Conservation (phyloP, 2,113 vertebrate genomes). For the Serilophus lunatus region DNA sequence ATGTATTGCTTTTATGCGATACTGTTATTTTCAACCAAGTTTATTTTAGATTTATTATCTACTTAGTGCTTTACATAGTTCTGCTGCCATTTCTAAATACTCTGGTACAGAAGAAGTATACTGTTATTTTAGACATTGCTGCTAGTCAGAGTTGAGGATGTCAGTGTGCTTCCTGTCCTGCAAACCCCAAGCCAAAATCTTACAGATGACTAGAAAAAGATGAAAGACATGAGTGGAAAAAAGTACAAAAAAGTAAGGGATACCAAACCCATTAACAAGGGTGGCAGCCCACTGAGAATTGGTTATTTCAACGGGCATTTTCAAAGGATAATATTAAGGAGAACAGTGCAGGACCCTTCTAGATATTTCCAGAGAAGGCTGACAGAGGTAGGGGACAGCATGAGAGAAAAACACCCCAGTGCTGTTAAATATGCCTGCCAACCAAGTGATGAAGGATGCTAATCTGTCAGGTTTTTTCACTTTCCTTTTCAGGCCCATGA, state of each 20-base stretch:
- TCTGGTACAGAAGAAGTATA: neutral
- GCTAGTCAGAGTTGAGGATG: neutral
- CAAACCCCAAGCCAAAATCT: neutral
- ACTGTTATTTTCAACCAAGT: neutral
- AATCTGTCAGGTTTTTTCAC: neutral
- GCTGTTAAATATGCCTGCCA: neutral
- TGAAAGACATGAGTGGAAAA: neutral
- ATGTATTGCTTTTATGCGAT: neutral
- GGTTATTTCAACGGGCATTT: neutral
- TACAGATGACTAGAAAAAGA: neutral
- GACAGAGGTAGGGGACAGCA: neutral
- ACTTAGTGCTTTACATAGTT: neutral
- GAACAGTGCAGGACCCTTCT: neutral
- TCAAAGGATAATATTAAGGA: neutral
- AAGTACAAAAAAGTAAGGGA: neutral
- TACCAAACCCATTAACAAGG: neutral
- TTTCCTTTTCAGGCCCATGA: neutral
- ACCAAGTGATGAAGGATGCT: neutral
- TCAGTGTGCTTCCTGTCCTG: neutral
- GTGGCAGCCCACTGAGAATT: neutral
- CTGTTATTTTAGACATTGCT: neutral
- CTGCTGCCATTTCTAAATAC: neutral
- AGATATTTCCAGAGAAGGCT: neutral
- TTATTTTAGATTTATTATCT: neutral
- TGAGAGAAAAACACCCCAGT: neutral